phyloP scores from a whole-genome alignment of 2,113 vertebrate species.

The Ardeotis arabs region DNA sequence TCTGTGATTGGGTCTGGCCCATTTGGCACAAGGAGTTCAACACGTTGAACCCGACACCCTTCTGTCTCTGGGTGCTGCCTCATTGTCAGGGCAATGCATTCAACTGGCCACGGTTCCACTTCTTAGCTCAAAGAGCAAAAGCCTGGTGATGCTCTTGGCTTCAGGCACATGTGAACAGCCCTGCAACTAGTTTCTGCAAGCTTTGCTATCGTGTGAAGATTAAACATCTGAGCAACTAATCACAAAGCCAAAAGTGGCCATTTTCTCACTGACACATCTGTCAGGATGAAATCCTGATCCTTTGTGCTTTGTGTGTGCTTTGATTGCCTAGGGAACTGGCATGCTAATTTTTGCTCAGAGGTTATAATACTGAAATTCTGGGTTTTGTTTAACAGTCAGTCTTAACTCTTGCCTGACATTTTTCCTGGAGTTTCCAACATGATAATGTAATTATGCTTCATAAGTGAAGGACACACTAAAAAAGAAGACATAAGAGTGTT shows the following conservation, averaged over 20 bases:
- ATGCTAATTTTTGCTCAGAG: constrained; percentile 31
- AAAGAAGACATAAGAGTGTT: not conserved
- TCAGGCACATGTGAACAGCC: not conserved
- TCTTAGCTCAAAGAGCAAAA: not conserved
- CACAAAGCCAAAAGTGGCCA: not conserved
- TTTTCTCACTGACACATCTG: constrained; percentile 46
- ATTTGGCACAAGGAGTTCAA: not conserved
- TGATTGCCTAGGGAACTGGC: not conserved
- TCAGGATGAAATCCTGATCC: constrained; percentile 31
- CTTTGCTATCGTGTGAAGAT: not conserved
- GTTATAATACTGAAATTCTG: not conserved
- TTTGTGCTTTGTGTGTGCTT: not conserved
- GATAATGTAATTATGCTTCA: not conserved
- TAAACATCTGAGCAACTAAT: constrained; percentile 46
- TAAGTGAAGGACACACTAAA: not conserved
- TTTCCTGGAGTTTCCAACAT: not conserved
- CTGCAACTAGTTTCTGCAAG: not conserved
- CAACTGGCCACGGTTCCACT: not conserved
- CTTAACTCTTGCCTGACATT: not conserved
- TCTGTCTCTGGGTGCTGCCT: not conserved
- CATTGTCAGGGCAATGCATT: not conserved
- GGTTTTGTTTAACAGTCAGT: constrained; percentile 7
- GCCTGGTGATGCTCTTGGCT: not conserved
- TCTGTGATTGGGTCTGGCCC: not conserved
- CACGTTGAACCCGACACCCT: not conserved